Evolutionary conservation across 2,797 vertebrate genomes (phyloP).

Genomic region (Poliocrania exsul): DNA sequence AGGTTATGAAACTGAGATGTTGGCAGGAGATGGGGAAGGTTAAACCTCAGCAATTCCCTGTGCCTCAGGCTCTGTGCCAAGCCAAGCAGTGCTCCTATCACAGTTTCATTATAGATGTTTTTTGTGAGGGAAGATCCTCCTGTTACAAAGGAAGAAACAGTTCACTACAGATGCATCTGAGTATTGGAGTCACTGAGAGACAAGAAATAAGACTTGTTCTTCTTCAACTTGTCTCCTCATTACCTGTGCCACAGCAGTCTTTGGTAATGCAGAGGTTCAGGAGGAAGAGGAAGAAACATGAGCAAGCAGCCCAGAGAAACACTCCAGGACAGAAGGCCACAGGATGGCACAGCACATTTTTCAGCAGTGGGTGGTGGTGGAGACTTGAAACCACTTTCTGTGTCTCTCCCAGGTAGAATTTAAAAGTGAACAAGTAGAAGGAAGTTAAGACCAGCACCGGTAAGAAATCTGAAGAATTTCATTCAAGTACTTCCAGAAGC

Average conservation of each 20-base stretch:
- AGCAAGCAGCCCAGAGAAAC: background rate
- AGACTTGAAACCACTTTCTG: background rate
- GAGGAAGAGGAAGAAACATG: background rate
- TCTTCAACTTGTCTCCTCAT: background rate
- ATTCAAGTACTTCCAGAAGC: background rate
- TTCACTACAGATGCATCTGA: background rate
- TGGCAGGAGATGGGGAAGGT: background rate
- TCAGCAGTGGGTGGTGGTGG: rapidly evolving
- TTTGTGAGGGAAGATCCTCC: background rate
- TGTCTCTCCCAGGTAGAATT: background rate
- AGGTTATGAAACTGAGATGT: background rate
- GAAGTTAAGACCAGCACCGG: background rate
- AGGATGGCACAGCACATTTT: background rate
- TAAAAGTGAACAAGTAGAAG: background rate
- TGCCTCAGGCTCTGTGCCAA: background rate
- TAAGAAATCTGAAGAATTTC: background rate
- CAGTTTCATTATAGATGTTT: background rate
- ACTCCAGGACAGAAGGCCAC: background rate
- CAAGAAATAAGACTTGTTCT: background rate
- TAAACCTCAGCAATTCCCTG: background rate
- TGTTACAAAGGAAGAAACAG: background rate
- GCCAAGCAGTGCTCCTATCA: background rate
- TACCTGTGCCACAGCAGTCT: background rate
- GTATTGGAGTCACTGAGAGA: background rate
- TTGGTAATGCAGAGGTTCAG: background rate